A percentile compares a stretch with the other conserved stretches of the same genome.
phyloP scores from a whole-genome alignment of 2,797 vertebrate genomes.

The Dipus sagitta region DNA sequence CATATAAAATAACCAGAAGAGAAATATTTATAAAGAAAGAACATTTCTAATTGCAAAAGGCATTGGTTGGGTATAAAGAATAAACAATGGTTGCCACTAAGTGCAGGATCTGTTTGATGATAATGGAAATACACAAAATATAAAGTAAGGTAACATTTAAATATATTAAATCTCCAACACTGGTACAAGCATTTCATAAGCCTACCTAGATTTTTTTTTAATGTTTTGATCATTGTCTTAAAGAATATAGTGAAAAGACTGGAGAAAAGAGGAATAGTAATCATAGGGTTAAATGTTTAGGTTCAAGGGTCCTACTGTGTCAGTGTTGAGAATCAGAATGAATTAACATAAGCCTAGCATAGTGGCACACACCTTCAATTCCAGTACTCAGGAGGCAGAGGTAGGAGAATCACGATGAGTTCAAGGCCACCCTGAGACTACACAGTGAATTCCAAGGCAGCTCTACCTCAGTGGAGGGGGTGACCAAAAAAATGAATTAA shows the following conservation, averaged over 20 bases:
- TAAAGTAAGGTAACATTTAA: background rate
- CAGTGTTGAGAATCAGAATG: background rate
- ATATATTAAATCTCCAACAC: conserved; percentile 15
- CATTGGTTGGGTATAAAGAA: background rate
- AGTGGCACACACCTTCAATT: no score
- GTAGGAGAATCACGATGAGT: no score
- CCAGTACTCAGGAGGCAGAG: no score
- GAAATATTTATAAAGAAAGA: background rate
- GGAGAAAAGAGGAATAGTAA: background rate
- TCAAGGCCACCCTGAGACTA: no score
- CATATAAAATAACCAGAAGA: background rate
- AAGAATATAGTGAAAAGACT: background rate
- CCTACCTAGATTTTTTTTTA: background rate
- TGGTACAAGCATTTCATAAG: background rate
- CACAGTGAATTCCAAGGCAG: no score
- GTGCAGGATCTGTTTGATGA: conserved; percentile 13
- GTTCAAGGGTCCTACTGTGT: background rate
- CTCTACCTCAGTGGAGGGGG: no score
- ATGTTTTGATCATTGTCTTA: background rate
- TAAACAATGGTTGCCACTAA: background rate
- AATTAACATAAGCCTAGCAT: background rate
- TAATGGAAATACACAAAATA: conserved; percentile 36
- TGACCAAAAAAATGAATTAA: background rate
- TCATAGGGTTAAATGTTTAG: background rate
- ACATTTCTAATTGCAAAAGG: background rate